Conservation (phyloP, 2,113 vertebrate genomes). For the Gasterosteus nipponicus region DNA sequence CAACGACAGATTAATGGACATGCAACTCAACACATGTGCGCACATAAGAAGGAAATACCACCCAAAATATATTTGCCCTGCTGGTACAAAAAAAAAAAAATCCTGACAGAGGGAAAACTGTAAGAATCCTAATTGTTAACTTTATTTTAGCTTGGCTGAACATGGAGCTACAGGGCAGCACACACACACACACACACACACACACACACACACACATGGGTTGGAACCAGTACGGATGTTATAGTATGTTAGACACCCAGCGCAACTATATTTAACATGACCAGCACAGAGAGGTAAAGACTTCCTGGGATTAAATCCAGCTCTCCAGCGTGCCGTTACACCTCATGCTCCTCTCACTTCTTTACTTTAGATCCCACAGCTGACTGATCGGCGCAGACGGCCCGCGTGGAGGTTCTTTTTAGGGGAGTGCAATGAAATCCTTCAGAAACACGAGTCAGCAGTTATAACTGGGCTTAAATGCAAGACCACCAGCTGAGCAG, state of each 20-base stretch:
- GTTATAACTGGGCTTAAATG: constrained; percentile 54
- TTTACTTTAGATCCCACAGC: constrained; percentile 66
- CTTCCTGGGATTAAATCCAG: constrained; percentile 67
- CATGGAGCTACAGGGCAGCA: neutral
- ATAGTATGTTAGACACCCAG: constrained; percentile 54
- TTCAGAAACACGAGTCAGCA: constrained; percentile 64
- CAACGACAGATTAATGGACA: constrained; percentile 35
- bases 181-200: neutral
- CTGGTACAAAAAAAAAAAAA: neutral
- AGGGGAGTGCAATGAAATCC: constrained; percentile 57
- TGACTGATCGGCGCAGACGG: constrained; percentile 64
- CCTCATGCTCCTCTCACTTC: constrained; percentile 30
- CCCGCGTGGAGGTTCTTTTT: constrained; percentile 45
- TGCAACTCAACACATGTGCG: constrained; percentile 25
- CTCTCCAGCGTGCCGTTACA: constrained; percentile 48
- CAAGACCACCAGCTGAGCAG: constrained; percentile 49
- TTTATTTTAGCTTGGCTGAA: neutral
- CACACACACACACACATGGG: neutral
- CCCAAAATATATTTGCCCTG: constrained; percentile 2
- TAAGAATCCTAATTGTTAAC: neutral
- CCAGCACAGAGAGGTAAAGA: constrained; percentile 50
- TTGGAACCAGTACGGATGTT: constrained; percentile 41
- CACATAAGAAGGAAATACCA: constrained; percentile 16
- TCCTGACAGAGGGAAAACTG: neutral
- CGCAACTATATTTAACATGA: constrained; percentile 67